Percentiles rank a stretch among this genome's conserved stretches.
phyloP scores from a whole-genome alignment of 2,113 vertebrate species.

The Microtus ochrogaster region DNA sequence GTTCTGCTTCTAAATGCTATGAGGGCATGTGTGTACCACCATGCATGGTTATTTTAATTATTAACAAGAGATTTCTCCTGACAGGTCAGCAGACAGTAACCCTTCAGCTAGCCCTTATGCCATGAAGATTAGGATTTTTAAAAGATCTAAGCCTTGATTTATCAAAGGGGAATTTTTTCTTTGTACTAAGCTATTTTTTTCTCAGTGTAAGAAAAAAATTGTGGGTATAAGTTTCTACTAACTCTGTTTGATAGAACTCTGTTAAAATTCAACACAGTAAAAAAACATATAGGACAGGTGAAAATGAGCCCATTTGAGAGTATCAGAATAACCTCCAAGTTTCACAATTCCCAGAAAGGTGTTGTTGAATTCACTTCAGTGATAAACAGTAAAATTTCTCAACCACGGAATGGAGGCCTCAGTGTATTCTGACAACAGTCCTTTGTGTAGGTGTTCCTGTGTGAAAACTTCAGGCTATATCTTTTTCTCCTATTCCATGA shows the following conservation, averaged over 20 bases:
- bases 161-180: background rate
- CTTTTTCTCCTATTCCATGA: slow-evolving; percentile 49
- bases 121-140: background rate
- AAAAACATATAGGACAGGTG: background rate
- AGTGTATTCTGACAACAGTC: background rate
- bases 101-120: background rate
- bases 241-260: background rate
- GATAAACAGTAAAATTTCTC: slow-evolving; percentile 54
- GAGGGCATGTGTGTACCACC: background rate
- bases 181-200: background rate
- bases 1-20: background rate
- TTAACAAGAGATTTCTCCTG: background rate
- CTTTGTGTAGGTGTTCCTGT: slow-evolving; percentile 39
- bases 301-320: background rate
- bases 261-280: background rate
- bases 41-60: background rate
- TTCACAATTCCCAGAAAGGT: slow-evolving; percentile 57
- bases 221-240: background rate
- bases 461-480: background rate
- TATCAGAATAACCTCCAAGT: background rate
- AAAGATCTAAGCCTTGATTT: background rate
- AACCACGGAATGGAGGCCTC: background rate
- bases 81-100: background rate
- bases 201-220: background rate
- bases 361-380: slow-evolving; percentile 16